These are phyloP conservation scores for Amphilophus citrinellus DNA, from an alignment of 2,113 vertebrate genomes.

Conservation along the genomic window DNA sequence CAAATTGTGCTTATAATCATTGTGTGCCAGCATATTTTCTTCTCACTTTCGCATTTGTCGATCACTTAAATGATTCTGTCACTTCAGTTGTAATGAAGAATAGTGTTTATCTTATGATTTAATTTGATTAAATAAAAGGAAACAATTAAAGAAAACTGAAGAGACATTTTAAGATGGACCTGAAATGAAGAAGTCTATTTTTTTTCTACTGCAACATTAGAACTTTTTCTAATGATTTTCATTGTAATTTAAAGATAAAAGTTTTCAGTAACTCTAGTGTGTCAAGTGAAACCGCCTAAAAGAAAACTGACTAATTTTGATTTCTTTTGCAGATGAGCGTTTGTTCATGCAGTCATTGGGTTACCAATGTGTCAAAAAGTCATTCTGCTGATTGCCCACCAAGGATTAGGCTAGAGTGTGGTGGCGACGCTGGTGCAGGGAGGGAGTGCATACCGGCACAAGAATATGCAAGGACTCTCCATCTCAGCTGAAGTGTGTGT, in stretches of 20 bases:
- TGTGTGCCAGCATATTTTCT: not conserved
- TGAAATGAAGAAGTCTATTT: not conserved
- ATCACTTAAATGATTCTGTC: not conserved
- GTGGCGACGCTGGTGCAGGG: constrained; percentile 48
- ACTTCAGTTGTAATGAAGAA: not conserved
- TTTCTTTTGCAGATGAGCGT: constrained; percentile 77
- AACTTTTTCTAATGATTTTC: not conserved
- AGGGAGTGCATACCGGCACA: constrained; percentile 48
- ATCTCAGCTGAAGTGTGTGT: constrained; percentile 49
- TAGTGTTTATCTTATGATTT: not conserved
- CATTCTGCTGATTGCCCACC: constrained; percentile 57
- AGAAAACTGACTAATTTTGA: constrained; percentile 54
- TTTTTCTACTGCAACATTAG: not conserved
- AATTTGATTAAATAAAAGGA: not conserved
- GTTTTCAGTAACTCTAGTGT: constrained; percentile 31
- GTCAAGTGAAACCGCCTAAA: constrained; percentile 21
- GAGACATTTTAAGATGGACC: not conserved
- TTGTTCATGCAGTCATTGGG: constrained; percentile 61
- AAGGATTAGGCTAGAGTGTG: constrained; percentile 61
- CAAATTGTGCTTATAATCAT: not conserved
- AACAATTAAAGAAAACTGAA: not conserved
- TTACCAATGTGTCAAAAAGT: constrained; percentile 80
- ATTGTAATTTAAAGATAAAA: not conserved
- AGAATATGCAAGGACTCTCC: constrained; percentile 70
- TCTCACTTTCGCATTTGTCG: not conserved